These are phyloP conservation scores for Poecilus cupreus DNA, from an alignment of 2,888 invertebrate genomes.

Conservation along the genomic window DNA sequence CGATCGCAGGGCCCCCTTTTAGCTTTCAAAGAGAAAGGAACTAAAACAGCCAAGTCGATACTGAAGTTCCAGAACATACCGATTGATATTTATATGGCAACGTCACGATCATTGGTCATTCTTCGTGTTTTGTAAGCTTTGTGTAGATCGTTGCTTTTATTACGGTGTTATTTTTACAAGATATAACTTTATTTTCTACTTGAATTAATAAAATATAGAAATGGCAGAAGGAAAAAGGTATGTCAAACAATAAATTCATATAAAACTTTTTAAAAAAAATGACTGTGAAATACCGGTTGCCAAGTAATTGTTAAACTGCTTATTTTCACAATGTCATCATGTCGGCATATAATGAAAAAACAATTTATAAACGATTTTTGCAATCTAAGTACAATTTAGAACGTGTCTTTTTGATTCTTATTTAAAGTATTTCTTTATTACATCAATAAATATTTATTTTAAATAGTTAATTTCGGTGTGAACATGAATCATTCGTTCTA, in stretches of 20 bases:
- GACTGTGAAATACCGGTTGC: constrained; percentile 50
- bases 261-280: constrained; percentile 29
- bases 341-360: constrained; percentile 55
- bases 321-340: constrained; percentile 60
- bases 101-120: constrained; percentile 58
- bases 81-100: constrained; percentile 59
- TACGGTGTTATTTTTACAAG: constrained; percentile 55
- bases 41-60: constrained; percentile 36
- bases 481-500: constrained; percentile 17
- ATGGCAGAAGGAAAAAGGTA: constrained; percentile 78
- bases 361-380: constrained; percentile 45
- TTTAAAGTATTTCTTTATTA: constrained; percentile 20
- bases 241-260: constrained; percentile 63
- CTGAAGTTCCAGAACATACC: constrained; percentile 45
- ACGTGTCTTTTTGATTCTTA: constrained; percentile 27
- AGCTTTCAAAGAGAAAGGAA: background rate
- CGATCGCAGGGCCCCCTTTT: background rate
- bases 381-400: background rate
- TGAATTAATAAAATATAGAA: constrained; percentile 65
- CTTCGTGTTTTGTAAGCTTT: constrained; percentile 59
- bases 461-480: constrained; percentile 5
- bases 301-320: constrained; percentile 52
- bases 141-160: constrained; percentile 55
- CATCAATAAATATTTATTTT: constrained; percentile 22
- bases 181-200: constrained; percentile 43